These are phyloP conservation scores for Pangasius djambal DNA, from an alignment of 2,797 vertebrate species.

Conservation along the genomic window DNA sequence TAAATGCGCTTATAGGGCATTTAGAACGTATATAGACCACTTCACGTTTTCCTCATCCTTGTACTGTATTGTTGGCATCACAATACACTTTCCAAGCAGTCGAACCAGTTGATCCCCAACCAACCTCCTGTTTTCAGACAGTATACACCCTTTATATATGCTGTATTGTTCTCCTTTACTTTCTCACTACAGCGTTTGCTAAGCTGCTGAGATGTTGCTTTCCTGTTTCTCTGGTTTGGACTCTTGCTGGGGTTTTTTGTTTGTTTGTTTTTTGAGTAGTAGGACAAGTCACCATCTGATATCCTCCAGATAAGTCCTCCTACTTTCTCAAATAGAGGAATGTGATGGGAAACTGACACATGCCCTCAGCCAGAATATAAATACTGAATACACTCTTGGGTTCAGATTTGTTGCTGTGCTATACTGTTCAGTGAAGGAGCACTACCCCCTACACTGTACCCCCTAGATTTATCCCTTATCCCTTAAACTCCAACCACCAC, in stretches of 20 bases:
- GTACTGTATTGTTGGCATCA: too few species aligned
- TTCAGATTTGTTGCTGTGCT: not conserved
- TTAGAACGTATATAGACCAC: too few species aligned
- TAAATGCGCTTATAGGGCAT: too few species aligned
- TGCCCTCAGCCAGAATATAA: not conserved
- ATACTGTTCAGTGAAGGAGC: not conserved
- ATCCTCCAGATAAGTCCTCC: not conserved
- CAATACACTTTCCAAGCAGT: too few species aligned
- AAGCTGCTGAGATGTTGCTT: not conserved
- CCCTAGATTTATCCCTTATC: not conserved
- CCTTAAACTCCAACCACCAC: not conserved
- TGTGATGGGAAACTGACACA: not conserved
- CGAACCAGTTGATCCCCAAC: too few species aligned
- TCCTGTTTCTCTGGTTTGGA: not conserved
- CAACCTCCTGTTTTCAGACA: too few species aligned
- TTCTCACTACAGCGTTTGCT: too few species aligned
- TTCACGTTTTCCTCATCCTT: too few species aligned
- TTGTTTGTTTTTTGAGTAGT: not conserved
- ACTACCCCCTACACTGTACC: not conserved
- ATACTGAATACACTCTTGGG: not conserved
- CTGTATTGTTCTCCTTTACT: too few species aligned
- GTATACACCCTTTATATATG: too few species aligned
- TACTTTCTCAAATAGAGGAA: not conserved
- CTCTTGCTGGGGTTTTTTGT: not conserved
- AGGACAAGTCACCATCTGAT: not conserved